Conservation (phyloP, 2,797 vertebrate species). For the Gallinago nigripennis region DNA sequence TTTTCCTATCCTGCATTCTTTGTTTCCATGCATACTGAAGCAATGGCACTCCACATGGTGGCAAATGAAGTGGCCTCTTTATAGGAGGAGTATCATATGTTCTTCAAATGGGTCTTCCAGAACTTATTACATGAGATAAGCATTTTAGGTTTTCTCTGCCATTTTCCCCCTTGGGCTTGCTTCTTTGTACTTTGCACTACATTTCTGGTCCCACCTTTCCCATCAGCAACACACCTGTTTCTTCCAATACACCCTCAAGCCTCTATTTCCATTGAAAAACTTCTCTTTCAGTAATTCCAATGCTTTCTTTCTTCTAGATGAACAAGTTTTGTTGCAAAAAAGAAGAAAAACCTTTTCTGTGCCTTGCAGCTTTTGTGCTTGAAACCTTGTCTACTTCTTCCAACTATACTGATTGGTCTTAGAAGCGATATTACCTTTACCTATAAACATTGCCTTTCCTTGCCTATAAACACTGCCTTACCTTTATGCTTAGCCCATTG, state of each 20-base stretch:
- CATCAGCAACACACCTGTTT: neutral
- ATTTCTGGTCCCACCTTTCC: neutral
- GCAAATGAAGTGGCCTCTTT: neutral
- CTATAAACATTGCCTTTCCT: conserved; percentile 18
- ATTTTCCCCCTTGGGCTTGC: neutral
- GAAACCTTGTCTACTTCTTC: neutral
- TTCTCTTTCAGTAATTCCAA: neutral
- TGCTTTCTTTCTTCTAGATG: neutral
- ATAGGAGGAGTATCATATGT: neutral
- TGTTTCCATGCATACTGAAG: neutral
- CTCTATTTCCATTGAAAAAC: neutral
- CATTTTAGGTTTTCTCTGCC: neutral
- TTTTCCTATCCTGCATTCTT: neutral
- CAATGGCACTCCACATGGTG: neutral
- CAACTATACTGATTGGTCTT: neutral
- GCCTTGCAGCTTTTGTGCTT: neutral
- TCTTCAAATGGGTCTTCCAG: neutral
- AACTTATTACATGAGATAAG: neutral
- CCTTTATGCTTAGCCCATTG: neutral
- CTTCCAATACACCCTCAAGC: neutral
- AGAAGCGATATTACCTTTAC: neutral
- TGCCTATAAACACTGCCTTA: conserved; percentile 2
- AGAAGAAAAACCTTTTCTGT: neutral
- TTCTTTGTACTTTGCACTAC: neutral
- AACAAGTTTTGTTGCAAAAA: neutral